Percentiles rank a stretch among this genome's conserved stretches.
Conservation (phyloP, 2,797 vertebrate genomes). For the Mormyrops boulengeri region DNA sequence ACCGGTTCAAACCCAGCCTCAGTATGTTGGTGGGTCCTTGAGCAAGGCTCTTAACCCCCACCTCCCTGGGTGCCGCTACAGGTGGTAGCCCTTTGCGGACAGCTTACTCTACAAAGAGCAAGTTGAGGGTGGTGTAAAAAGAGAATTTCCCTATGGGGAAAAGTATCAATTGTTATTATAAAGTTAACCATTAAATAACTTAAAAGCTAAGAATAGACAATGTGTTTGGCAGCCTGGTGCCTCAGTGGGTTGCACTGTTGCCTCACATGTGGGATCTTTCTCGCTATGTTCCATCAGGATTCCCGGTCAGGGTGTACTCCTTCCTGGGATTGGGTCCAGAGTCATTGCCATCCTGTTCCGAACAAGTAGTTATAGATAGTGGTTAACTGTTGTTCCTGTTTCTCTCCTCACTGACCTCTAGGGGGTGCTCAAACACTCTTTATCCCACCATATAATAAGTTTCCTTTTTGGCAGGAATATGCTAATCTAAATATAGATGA, state of each 20-base stretch:
- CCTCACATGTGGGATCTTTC: not conserved
- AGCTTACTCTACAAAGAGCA: too few relatives aligned
- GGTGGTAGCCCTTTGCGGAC: too few relatives aligned
- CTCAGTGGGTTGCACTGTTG: not conserved
- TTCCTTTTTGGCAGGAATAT: not conserved
- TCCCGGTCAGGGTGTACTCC: not conserved
- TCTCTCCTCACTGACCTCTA: not conserved
- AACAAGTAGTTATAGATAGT: not conserved
- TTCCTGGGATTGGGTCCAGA: not conserved
- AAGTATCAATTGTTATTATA: not conserved
- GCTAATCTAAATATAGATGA: not conserved
- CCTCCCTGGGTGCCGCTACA: too few relatives aligned
- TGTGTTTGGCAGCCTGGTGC: not conserved
- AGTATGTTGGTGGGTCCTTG: too few relatives aligned
- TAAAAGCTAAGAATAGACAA: not conserved
- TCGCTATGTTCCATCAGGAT: not conserved
- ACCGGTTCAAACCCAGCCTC: too few relatives aligned
- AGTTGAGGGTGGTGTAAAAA: too few relatives aligned
- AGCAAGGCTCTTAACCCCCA: too few relatives aligned
- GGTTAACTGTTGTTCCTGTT: not conserved
- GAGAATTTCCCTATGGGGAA: too few relatives aligned
- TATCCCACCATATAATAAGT: not conserved
- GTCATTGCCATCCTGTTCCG: not conserved
- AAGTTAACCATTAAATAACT: not conserved
- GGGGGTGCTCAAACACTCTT: not conserved